A percentile compares a stretch with the other conserved stretches of the same genome.
Conservation (phyloP, 2,797 vertebrate genomes). For the Sebastes kiyomatsui region DNA sequence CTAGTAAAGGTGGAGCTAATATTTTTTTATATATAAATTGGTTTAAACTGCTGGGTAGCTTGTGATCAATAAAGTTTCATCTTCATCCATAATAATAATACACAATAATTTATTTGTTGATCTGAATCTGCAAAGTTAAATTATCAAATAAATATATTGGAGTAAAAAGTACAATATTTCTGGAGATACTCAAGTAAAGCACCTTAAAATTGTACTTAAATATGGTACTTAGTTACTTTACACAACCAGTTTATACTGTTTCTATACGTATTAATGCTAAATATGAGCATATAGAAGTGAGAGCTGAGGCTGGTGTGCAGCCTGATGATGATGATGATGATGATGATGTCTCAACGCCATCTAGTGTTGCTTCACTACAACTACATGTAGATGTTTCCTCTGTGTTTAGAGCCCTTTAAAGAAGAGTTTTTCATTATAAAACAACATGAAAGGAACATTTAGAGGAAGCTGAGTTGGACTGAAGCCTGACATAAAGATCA, state of each 20-base stretch:
- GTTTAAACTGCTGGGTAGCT: too few relatives aligned
- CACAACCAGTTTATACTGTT: background rate
- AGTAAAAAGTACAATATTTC: background rate
- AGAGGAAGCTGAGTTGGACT: background rate
- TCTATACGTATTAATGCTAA: background rate
- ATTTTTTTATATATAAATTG: too few relatives aligned
- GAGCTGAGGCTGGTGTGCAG: background rate
- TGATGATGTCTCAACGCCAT: conserved; percentile 30
- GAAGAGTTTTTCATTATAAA: background rate
- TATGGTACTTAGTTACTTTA: background rate
- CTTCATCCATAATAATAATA: too few relatives aligned
- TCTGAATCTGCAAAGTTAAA: too few relatives aligned
- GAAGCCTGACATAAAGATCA: background rate
- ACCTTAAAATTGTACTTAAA: background rate
- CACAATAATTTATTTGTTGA: too few relatives aligned
- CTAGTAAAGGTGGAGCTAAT: too few relatives aligned
- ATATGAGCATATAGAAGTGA: background rate
- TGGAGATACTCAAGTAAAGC: too few relatives aligned
- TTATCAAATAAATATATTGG: too few relatives aligned
- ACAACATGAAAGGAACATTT: background rate
- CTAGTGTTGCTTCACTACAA: conserved; percentile 28
- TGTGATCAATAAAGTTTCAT: too few relatives aligned
- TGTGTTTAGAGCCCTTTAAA: background rate
- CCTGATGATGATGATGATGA: background rate
- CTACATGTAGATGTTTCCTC: background rate